These are phyloP conservation scores for Phaethornis superciliosus DNA, from an alignment of 2,113 vertebrate genomes.

Conservation along the genomic window DNA sequence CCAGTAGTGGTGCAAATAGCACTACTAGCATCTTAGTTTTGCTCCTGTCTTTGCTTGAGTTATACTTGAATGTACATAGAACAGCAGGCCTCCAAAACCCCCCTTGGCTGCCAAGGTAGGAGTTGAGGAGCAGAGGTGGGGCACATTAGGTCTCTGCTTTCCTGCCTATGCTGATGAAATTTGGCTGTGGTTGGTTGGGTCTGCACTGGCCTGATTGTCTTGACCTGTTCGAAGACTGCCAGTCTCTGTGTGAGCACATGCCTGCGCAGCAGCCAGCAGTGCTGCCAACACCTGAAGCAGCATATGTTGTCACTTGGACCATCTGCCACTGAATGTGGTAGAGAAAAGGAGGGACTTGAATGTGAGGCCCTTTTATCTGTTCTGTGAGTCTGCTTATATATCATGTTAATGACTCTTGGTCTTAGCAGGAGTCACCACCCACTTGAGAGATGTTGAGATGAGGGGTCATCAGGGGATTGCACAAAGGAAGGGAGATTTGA, in stretches of 20 bases:
- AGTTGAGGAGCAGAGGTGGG: background rate
- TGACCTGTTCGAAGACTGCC: background rate
- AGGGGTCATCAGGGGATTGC: background rate
- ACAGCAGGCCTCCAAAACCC: background rate
- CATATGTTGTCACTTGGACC: conserved; percentile 35
- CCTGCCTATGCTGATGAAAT: background rate
- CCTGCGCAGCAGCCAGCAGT: background rate
- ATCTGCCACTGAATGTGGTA: background rate
- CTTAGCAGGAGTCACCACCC: background rate
- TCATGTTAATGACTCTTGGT: background rate
- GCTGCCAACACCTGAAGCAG: conserved; percentile 31
- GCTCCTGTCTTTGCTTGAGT: background rate
- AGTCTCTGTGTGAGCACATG: fast-evolving
- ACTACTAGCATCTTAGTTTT: background rate
- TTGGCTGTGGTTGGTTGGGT: background rate
- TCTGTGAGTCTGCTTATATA: background rate
- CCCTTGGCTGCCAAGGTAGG: background rate
- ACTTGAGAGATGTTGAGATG: background rate
- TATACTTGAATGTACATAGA: background rate
- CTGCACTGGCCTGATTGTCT: background rate
- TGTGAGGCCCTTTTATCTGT: background rate
- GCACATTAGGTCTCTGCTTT: background rate
- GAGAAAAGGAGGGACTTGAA: background rate
- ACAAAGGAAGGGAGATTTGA: background rate
- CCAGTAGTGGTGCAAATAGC: background rate